Evolutionary conservation across 2,113 vertebrate species (phyloP), one percentile per base, ranked within the genome.

Genomic region (Megaleporinus macrocephalus): DNA sequence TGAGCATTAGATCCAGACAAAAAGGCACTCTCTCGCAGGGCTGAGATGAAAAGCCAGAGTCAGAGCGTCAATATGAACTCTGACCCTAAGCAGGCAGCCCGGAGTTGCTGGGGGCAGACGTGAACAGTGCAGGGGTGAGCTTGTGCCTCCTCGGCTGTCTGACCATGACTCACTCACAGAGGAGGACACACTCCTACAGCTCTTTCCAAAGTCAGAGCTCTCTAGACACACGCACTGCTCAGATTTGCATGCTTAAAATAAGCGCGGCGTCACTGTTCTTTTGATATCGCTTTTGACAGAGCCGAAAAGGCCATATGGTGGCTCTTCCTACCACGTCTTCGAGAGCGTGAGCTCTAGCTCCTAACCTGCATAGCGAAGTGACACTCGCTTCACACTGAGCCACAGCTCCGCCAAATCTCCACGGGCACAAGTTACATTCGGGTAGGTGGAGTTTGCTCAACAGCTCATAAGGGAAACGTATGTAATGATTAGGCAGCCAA

Each of bases 161-260:
- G 69, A 41, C 57, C 57, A 59, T 84, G 83, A 84, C 62, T 84
- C 78, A 84, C 61, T 16, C 15, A 51, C 26, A 75, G 27, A 70
- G 66, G 29, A 70, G 33, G 44, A 68, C 41, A 26, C 77, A 69
- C 76, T 68, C 70, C 83, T 69, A 70, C 72, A 26, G 57, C 63
- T 70, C 65, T 74, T 80, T 84, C 72, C 82, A 83, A 29, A 73
- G 41, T 68, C n/a, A 26, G 15, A n/a, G 70, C 76, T 79, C 68
- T 79, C 72, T 84, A 84, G 70, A 84, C 51, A 74, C 69, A 51
- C 11, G 4, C 16, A 30, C 61, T 51, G 62, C 27, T 29, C 68
- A 22, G 47, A 16, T 55, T 62, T 59, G 61, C 30, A 47, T 57
- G 70, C 55, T 44, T 49, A 24, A 66, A 72, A 44, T 57, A 73